Evolutionary conservation across 1,140 invertebrate genomes (phyloP).

Genomic region (Drosophila sulfurigaster): DNA sequence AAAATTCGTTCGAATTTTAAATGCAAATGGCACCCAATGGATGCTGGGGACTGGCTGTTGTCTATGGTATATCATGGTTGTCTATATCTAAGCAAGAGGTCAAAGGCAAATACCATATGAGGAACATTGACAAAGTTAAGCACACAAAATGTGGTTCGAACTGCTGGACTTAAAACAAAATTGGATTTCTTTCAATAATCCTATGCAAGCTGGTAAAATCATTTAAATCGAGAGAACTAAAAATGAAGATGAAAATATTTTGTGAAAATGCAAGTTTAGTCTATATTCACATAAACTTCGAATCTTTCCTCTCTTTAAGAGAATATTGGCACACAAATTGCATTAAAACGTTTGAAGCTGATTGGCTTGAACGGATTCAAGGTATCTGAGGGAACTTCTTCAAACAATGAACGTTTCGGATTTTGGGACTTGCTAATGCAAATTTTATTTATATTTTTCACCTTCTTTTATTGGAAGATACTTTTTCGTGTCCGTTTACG

Average conservation of each 20-base stretch:
- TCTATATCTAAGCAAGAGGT: not conserved
- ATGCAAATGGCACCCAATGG: constrained; percentile 70
- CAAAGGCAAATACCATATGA: not conserved
- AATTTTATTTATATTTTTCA: too few relatives aligned
- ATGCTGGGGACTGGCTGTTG: not conserved
- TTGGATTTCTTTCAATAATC: constrained; percentile 72
- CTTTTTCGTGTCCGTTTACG: too few relatives aligned
- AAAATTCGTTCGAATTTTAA: constrained; percentile 62
- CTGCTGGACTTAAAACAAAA: constrained; percentile 69
- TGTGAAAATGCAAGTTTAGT: not conserved
- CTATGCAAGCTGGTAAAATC: constrained; percentile 49
- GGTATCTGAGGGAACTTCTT: too few relatives aligned
- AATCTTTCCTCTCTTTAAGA: not conserved
- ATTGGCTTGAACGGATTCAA: too few relatives aligned
- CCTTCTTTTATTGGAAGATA: too few relatives aligned
- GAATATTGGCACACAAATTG: too few relatives aligned
- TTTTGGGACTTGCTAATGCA: too few relatives aligned
- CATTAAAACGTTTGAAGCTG: too few relatives aligned
- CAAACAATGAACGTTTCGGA: too few relatives aligned
- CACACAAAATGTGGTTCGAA: constrained; percentile 51
- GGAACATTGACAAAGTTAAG: constrained; percentile 43
- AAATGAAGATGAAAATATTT: not conserved
- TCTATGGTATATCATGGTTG: not conserved
- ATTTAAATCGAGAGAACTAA: constrained; percentile 23
- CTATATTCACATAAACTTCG: not conserved